phyloP scores from a whole-genome alignment of 2,797 vertebrate species.

The Mormyrus hasselquistii region DNA sequence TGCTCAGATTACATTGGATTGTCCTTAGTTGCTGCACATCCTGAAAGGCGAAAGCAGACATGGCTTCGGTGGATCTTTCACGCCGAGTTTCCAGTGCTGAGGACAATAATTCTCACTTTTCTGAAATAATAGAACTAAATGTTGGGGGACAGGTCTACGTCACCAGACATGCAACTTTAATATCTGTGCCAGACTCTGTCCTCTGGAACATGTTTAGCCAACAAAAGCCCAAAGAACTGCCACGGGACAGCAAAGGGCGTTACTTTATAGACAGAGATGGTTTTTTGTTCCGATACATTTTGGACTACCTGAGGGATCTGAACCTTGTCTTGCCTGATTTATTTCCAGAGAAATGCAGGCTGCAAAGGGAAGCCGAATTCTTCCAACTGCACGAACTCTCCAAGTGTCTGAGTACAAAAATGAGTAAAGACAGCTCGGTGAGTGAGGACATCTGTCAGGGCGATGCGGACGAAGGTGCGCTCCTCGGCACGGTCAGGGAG shows the following conservation, averaged over 20 bases:
- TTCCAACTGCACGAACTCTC: constrained; percentile 79
- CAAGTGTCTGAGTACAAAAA: constrained; percentile 59
- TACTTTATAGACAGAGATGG: constrained; percentile 92
- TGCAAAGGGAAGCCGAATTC: constrained; percentile 82
- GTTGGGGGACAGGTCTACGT: constrained; percentile 89
- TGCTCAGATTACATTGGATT: neutral
- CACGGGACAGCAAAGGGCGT: constrained; percentile 80
- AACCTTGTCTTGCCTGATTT: constrained; percentile 81
- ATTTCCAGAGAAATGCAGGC: constrained; percentile 74
- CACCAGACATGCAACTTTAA: constrained; percentile 77
- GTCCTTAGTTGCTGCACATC: neutral
- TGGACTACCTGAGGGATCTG: constrained; percentile 82
- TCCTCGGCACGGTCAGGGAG: constrained; percentile 27
- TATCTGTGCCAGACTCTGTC: constrained; percentile 70
- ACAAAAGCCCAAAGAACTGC: constrained; percentile 56
- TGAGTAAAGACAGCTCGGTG: constrained; percentile 55
- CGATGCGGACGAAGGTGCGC: constrained; percentile 69
- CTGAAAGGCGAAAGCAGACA: constrained; percentile 32
- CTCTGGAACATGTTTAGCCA: constrained; percentile 79
- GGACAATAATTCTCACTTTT: constrained; percentile 45
- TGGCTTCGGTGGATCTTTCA: constrained; percentile 71
- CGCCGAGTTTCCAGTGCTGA: constrained; percentile 64
- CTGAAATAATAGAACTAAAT: constrained; percentile 86
- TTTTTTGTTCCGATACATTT: constrained; percentile 82
- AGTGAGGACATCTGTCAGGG: constrained; percentile 56